Evolutionary conservation across 2,888 invertebrate genomes (phyloP).

Genomic region (Saturnia japonica): DNA sequence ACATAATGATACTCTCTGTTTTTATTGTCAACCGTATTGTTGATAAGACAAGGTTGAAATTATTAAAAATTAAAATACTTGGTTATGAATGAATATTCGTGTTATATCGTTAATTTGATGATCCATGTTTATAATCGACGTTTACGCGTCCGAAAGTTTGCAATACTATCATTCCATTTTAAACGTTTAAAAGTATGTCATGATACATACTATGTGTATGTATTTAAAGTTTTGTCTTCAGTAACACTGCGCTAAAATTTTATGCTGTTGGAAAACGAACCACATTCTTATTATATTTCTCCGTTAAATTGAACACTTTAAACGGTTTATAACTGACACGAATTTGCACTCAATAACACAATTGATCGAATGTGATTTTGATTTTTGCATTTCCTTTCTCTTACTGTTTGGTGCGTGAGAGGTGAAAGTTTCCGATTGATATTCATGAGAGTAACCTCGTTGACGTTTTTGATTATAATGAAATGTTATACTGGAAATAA

Average conservation of each 20-base stretch:
- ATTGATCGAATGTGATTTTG: slow-evolving; percentile 28
- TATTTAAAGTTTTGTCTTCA: background rate
- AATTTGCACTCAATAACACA: slow-evolving; percentile 30
- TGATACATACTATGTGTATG: background rate
- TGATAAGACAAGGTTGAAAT: slow-evolving; percentile 28
- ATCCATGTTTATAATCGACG: background rate
- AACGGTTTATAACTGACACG: slow-evolving; percentile 20
- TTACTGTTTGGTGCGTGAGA: slow-evolving; percentile 32
- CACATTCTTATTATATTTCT: background rate
- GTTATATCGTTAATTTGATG: background rate
- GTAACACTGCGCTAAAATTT: background rate
- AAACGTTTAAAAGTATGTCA: background rate
- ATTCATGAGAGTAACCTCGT: slow-evolving; percentile 23
- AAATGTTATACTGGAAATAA: background rate
- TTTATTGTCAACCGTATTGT: background rate
- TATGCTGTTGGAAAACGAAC: background rate
- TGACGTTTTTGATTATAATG: slow-evolving; percentile 15
- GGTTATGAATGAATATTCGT: background rate
- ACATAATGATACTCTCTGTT: slow-evolving; percentile 14
- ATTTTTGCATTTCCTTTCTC: slow-evolving; percentile 43
- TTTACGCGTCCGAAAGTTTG: background rate
- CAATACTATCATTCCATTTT: background rate
- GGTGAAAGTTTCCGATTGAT: slow-evolving; percentile 25
- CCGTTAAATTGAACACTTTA: background rate
- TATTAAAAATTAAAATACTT: slow-evolving; percentile 6